Base-by-base conservation (phyloP, 1,140 invertebrate genomes). In the Archivesica marissinica region DNA sequence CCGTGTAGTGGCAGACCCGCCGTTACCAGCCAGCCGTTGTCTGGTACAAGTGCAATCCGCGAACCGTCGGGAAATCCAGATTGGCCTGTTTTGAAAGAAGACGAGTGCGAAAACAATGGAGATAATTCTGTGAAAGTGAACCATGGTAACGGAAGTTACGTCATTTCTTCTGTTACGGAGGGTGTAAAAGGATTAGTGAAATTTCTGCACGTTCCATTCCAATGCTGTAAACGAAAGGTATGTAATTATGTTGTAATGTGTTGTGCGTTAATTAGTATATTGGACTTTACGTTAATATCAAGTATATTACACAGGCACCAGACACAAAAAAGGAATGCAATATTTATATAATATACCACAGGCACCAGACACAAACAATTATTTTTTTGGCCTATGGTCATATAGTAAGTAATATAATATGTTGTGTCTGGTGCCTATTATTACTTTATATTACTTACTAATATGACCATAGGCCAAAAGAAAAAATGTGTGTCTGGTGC, bases 201-300 rank as follows among this genome's bases (percentile, higher is more conserved):
- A 77, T 30, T 77, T 39, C 35, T 77, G 1, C 33, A 77, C 33
- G 33, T 41, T 39, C 75, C 75, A 61, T 77, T 77, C 54, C 75
- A 77, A 23, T 77, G 75, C 75, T 77, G 75, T 39, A 59, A 77
- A 35, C 23, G 54, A 77, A 54, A 77, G 75, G 75, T 77, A 77
- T 9, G 75, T 56, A 9, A 44, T 17, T 3, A 13, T 44, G 66
- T 72, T 72, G 66, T 44, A 38, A 1, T 50, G 38, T 72, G 38
- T 50, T 72, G 66, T 68, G 20, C 23, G 11, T n/a, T n/a, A n/a
- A n/a, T n/a, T n/a, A n/a, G n/a, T n/a, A n/a, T n/a, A n/a, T n/a
- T n/a, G n/a, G n/a, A n/a, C n/a, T n/a, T n/a, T n/a, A n/a, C n/a
- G n/a, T n/a, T n/a, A n/a, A n/a, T n/a, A n/a, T n/a, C n/a, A n/a